Percentiles rank a stretch among this genome's conserved stretches.
These are phyloP conservation scores for Threskiornis aethiopicus DNA, from an alignment of 2,797 vertebrate species.

Conservation along the genomic window DNA sequence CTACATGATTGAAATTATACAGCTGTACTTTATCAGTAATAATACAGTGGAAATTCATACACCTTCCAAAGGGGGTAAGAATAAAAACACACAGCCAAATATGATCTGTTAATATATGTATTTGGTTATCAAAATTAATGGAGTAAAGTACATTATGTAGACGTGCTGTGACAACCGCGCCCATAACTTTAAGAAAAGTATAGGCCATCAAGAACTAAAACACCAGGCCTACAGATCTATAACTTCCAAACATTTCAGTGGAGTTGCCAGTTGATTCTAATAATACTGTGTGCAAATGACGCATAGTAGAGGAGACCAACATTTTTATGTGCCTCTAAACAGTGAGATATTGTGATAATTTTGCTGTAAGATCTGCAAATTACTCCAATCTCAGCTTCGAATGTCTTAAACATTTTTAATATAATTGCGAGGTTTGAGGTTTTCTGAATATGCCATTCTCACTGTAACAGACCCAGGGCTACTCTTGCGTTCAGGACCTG, in stretches of 20 bases:
- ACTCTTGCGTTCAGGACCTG: neutral
- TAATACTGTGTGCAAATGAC: neutral
- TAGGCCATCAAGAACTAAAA: neutral
- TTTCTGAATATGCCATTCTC: neutral
- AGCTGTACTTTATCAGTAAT: neutral
- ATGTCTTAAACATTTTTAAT: neutral
- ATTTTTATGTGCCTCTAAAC: neutral
- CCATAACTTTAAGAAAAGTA: neutral
- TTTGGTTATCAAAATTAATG: slow-evolving; percentile 25
- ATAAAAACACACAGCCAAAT: neutral
- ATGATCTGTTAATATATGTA: neutral
- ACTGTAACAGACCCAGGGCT: neutral
- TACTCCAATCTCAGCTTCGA: neutral
- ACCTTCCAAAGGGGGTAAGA: neutral
- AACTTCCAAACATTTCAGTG: neutral
- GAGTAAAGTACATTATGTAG: neutral
- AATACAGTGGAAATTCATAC: neutral
- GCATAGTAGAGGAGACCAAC: neutral
- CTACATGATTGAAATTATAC: neutral
- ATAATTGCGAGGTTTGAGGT: neutral
- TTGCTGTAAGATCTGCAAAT: neutral
- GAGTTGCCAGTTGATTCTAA: neutral
- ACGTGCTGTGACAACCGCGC: neutral
- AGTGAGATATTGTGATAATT: neutral
- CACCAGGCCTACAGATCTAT: neutral